Evolutionary conservation across 2,888 invertebrate genomes (phyloP).

Genomic region (Amitus sp.): DNA sequence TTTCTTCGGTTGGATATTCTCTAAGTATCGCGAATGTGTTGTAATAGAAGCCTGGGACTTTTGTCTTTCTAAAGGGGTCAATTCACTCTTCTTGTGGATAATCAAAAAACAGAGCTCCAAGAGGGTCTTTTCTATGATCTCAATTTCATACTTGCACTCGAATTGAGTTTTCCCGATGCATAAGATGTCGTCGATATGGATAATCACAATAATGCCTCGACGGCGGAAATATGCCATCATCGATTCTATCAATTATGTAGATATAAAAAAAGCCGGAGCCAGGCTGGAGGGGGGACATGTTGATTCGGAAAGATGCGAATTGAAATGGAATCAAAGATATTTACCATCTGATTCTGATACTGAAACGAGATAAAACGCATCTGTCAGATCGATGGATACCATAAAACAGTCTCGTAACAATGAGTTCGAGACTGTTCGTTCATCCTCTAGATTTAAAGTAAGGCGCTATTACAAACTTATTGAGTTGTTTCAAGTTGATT

Average conservation of each 20-base stretch:
- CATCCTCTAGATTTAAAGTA: constrained; percentile 39
- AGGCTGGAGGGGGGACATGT: constrained; percentile 34
- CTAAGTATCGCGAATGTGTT: constrained; percentile 17
- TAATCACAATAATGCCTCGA: constrained; percentile 12
- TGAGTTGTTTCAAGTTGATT: constrained; percentile 30
- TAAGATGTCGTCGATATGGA: constrained; percentile 41
- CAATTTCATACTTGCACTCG: constrained; percentile 18
- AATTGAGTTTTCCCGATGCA: constrained; percentile 20
- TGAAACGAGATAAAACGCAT: constrained; percentile 31
- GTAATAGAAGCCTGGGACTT: constrained; percentile 25
- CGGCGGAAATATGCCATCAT: constrained; percentile 22
- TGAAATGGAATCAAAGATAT: constrained; percentile 36
- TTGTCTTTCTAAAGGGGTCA: constrained; percentile 14
- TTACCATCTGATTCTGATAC: constrained; percentile 20
- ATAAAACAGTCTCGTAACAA: constrained; percentile 17
- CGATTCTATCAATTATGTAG: constrained; percentile 38
- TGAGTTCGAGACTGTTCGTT: constrained; percentile 19
- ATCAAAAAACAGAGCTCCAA: constrained; percentile 35
- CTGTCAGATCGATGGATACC: constrained; percentile 29
- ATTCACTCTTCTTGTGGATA: constrained; percentile 29
- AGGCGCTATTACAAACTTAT: constrained; percentile 21
- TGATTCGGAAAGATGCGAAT: constrained; percentile 32
- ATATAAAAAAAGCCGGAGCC: constrained; percentile 34
- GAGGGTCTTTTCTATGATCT: constrained; percentile 8
- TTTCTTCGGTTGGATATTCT: constrained; percentile 27